These are phyloP conservation scores for Chamaetylas fuelleborni DNA, from an alignment of 2,113 vertebrate species.

Conservation along the genomic window DNA sequence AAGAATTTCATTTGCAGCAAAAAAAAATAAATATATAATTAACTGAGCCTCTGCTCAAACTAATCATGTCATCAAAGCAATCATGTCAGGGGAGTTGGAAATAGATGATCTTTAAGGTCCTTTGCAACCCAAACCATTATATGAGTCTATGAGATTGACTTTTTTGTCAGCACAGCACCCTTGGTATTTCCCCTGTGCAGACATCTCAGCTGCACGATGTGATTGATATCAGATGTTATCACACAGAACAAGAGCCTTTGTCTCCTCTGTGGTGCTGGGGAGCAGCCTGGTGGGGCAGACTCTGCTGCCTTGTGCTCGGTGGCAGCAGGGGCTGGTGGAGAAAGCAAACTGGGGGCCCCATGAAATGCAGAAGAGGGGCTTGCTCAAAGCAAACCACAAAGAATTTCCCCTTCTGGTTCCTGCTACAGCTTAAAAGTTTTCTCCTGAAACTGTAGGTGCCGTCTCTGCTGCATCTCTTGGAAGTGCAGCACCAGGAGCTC, in stretches of 20 bases:
- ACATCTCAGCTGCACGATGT: neutral
- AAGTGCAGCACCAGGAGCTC: neutral
- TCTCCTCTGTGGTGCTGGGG: neutral
- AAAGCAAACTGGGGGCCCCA: neutral
- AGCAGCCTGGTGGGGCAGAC: rapidly evolving
- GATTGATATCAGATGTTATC: neutral
- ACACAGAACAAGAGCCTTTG: neutral
- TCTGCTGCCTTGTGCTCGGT: rapidly evolving
- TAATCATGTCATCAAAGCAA: neutral
- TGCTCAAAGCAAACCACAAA: neutral
- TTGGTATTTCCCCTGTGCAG: neutral
- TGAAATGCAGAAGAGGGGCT: neutral
- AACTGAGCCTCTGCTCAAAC: neutral
- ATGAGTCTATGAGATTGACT: neutral
- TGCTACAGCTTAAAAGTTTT: neutral
- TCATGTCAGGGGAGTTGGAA: neutral
- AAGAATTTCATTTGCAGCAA: neutral
- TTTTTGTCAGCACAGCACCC: neutral
- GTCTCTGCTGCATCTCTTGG: neutral
- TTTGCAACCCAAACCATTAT: neutral
- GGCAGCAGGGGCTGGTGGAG: neutral
- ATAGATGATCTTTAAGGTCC: neutral
- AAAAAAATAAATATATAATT: no score
- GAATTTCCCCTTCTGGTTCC: conserved; percentile 18
- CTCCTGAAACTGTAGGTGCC: neutral